Conservation (phyloP, 2,113 vertebrate species). For the Leucosticte australis region DNA sequence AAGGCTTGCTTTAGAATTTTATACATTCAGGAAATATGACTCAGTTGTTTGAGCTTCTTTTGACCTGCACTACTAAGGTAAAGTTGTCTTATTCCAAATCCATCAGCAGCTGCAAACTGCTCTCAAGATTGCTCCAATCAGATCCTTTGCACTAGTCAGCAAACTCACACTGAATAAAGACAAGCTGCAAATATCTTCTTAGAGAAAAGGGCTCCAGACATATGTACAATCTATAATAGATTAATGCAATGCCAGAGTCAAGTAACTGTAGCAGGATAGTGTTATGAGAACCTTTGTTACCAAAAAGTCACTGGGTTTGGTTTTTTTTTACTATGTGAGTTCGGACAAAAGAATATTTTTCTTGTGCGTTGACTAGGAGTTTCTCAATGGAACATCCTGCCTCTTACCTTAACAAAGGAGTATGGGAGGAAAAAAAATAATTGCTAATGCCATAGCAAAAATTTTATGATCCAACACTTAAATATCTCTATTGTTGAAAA, state of each 20-base stretch:
- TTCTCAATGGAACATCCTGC: background rate
- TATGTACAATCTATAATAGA: background rate
- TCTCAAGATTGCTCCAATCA: background rate
- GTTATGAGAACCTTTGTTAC: background rate
- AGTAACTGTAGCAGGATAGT: background rate
- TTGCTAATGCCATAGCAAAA: background rate
- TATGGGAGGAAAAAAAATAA: background rate
- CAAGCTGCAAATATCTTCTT: background rate
- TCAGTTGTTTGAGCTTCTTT: background rate
- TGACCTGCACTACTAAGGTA: background rate
- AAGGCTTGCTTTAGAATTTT: background rate
- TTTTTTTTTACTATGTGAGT: background rate
- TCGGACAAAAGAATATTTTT: background rate
- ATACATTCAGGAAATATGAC: background rate
- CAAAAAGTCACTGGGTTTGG: background rate
- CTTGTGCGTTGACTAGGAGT: background rate
- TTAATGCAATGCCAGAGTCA: background rate
- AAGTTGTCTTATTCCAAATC: background rate
- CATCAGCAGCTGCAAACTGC: accelerated
- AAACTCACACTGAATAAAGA: background rate
- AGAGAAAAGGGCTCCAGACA: background rate
- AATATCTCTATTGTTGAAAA: background rate
- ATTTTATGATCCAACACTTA: accelerated
- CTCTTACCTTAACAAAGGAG: background rate
- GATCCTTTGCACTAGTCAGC: background rate